Base-by-base conservation (phyloP, 1,140 invertebrate genomes). In the Leptinotarsa lineolata region DNA sequence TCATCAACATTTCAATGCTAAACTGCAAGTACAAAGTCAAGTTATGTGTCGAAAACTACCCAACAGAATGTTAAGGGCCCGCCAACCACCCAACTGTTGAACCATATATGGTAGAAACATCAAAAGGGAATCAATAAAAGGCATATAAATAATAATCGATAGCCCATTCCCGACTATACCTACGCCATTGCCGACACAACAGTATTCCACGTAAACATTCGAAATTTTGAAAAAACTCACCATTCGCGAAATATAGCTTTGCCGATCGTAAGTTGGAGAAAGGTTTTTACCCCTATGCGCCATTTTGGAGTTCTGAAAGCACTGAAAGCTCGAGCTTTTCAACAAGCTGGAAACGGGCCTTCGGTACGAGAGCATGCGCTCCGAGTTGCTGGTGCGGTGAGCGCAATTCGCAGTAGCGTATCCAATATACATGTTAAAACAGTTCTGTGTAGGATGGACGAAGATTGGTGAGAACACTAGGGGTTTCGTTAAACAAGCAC, bases 241-340 rank as follows among this genome's bases (percentile, higher is more conserved):
- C 79, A 81, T 81, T 18, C 80, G 78, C 68, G 80, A 81, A 21
- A 79, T 78, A 76, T 80, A 79, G 71, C 72, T 74, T 44, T 77
- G 74, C 45, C 77, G 75, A 76, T 78, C 74, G 39, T 46, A 11
- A 12, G 60, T 22, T 59, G 54, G 63, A 45, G 68, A 68, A 65
- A 72, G 73, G 72, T 72, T 79, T 76, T 75, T 74, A 73, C 70
- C 72, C 77, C 74, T 76, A 58, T 78, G 72, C 79, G 80, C 80
- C 80, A 81, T 81, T 58, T 81, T 81, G 74, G 58, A 60, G 22
- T 72, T 60, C 68, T 68, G 73, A 74, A 77, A 79, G 72, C 68
- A 68, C 39, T 69, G 54, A 70, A 39, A 22, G 59, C 24, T n/a
- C 54, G 46, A 63, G 54, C 64, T 54, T 21, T 54, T 60, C 60